phyloP scores from a whole-genome alignment of 2,888 invertebrate species.

The Amphipoea oculea region DNA sequence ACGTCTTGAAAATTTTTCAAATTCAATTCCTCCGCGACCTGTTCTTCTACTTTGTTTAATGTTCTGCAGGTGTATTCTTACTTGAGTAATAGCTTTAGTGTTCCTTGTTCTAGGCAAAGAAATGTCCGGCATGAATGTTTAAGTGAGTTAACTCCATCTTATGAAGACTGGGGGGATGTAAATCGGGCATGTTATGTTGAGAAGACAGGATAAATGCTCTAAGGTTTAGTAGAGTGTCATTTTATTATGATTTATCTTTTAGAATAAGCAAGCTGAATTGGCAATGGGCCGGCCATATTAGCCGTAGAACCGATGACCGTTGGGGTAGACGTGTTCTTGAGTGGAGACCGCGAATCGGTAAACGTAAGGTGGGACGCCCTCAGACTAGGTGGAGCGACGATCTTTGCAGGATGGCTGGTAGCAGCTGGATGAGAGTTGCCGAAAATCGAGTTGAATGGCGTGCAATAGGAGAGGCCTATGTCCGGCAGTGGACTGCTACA shows the following conservation, averaged over 20 bases:
- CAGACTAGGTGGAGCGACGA: too few relatives aligned
- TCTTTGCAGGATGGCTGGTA: too few relatives aligned
- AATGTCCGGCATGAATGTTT: slow-evolving; percentile 66
- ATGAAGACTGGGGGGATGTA: slow-evolving; percentile 62
- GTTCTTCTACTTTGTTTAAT: slow-evolving; percentile 73
- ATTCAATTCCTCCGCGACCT: slow-evolving; percentile 73
- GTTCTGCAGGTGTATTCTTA: slow-evolving; percentile 72
- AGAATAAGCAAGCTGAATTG: too few relatives aligned
- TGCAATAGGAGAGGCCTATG: too few relatives aligned
- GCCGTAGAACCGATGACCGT: too few relatives aligned
- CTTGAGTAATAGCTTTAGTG: slow-evolving; percentile 72
- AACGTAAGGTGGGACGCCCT: too few relatives aligned
- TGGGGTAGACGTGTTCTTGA: too few relatives aligned
- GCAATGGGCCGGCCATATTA: too few relatives aligned
- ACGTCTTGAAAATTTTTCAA: slow-evolving; percentile 69
- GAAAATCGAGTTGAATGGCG: too few relatives aligned
- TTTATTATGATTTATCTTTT: background rate
- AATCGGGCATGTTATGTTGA: slow-evolving; percentile 61
- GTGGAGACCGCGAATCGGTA: too few relatives aligned
- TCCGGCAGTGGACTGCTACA: too few relatives aligned
- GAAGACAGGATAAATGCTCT: slow-evolving; percentile 48
- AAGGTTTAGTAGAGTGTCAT: slow-evolving; percentile 22
- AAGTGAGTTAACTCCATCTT: slow-evolving; percentile 56
- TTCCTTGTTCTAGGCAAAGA: slow-evolving; percentile 69
- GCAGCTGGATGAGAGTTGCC: too few relatives aligned